Base-by-base conservation (phyloP, 2,113 vertebrate genomes). In the Brachypodius melanocephalos region DNA sequence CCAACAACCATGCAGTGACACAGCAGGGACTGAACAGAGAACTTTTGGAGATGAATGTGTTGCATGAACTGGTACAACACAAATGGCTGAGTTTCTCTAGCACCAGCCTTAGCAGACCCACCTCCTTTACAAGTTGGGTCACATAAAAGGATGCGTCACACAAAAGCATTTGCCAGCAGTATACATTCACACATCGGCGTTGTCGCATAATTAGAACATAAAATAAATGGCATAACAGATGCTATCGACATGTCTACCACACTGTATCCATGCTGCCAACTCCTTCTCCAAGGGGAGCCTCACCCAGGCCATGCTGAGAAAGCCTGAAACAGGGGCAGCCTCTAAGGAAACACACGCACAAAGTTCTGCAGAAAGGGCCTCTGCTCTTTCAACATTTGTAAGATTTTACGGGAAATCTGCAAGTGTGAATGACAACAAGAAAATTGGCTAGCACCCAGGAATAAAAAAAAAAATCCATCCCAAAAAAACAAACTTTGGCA, bases 381-480 rank as follows among this genome's bases (percentile, higher is more conserved):
- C 46, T 1, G 3, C 67, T 93, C 89, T 76, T 73, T n/a, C 49
- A 93, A 81, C 58, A 75, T 91, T 95, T 85, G 58, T 43, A 73
- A 77, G 82, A 80, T 93, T 93, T 92, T 94, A 28, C 14, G 3
- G 46, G 49, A 91, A 95, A 91, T 83, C 67, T 85, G 34, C 68
- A 92, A 94, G 79, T 83, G 95, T 69, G 78, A 95, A 89, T 6
- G 31, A 95, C 89, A 93, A 89, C 72, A 90, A 45, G 7, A 92
- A 90, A 81, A 75, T 63, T 94, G 94, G 89, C 93, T 82, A 76
- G 59, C 49, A 46, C 54, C 54, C 89, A 62, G 69, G 67, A 14
- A 7, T n/a, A 28, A 48, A 28, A 6, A 58, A n/a, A 4, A 71
- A 46, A 36, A 21, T 2, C 0, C 4, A 28, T 2, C 14, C 13